A percentile compares a stretch with the other conserved stretches of the same genome.
phyloP scores from a whole-genome alignment of 2,797 vertebrate species.

The Onychomys arenicola region DNA sequence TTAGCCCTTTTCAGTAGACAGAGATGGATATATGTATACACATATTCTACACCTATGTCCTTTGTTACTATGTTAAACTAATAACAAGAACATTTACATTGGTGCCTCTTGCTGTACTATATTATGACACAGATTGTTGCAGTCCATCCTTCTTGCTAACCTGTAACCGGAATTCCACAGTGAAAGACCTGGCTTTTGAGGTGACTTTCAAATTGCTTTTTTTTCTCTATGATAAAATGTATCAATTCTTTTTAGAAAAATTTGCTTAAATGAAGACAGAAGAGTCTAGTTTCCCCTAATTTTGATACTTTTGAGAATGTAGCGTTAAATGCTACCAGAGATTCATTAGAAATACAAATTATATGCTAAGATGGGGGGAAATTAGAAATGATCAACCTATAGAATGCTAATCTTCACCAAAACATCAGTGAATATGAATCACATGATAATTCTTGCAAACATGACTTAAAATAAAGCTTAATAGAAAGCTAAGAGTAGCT shows the following conservation, averaged over 20 bases:
- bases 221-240: background rate
- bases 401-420: constrained; percentile 8
- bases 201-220: constrained; percentile 18
- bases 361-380: background rate
- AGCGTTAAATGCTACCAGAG: background rate
- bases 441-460: constrained; percentile 19
- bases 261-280: constrained; percentile 4
- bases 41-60: background rate
- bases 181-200: background rate
- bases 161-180: background rate
- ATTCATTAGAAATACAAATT: constrained; percentile 46
- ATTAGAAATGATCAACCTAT: background rate
- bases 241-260: constrained; percentile 47
- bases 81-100: background rate
- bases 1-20: background rate
- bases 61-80: background rate
- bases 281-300: background rate
- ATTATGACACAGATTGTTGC: background rate
- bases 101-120: background rate
- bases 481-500: constrained; percentile 3
- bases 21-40: background rate
- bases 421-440: background rate
- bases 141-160: background rate
- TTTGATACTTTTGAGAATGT: constrained; percentile 15
- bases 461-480: constrained; percentile 25